phyloP scores from a whole-genome alignment of 92 coral and sea anemone genomes.

The Micromussa lordhowensis region DNA sequence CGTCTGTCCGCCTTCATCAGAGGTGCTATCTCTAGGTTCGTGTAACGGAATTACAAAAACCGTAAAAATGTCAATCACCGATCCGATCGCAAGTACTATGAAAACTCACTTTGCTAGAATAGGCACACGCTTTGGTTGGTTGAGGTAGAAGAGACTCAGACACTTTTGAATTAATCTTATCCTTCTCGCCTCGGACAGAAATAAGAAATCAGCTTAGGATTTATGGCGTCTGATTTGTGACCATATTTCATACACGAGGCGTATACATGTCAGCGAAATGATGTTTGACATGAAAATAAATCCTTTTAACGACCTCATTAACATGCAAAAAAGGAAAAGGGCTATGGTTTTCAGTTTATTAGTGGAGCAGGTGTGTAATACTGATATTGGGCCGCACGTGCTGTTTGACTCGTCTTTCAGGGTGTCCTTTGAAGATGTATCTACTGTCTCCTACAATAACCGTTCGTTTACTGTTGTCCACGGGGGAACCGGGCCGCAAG shows the following conservation, averaged over 20 bases:
- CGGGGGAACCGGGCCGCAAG: conserved; percentile 81
- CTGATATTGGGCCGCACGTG: not conserved
- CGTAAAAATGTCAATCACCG: no score
- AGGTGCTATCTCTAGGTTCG: no score
- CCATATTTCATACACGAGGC: not conserved
- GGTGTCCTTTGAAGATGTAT: conserved; percentile 94
- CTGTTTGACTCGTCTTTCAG: conserved; percentile 51
- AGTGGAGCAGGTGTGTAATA: not conserved
- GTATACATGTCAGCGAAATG: not conserved
- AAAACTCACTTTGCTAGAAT: not conserved
- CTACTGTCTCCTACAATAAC: conserved; percentile 98
- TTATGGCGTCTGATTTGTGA: not conserved
- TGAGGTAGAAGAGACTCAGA: not conserved
- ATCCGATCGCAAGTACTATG: no score
- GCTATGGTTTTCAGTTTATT: not conserved
- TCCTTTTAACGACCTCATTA: not conserved
- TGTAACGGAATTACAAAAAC: no score
- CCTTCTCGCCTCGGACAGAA: no score
- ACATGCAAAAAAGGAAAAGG: not conserved
- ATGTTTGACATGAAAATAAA: not conserved
- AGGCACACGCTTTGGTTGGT: not conserved
- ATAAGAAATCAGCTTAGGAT: no score
- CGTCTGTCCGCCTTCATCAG: no score
- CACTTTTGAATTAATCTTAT: no score
- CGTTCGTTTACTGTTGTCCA: conserved; percentile 93